Conservation (phyloP, 2,888 invertebrate species). For the Ommatoiulus sabulosus region DNA sequence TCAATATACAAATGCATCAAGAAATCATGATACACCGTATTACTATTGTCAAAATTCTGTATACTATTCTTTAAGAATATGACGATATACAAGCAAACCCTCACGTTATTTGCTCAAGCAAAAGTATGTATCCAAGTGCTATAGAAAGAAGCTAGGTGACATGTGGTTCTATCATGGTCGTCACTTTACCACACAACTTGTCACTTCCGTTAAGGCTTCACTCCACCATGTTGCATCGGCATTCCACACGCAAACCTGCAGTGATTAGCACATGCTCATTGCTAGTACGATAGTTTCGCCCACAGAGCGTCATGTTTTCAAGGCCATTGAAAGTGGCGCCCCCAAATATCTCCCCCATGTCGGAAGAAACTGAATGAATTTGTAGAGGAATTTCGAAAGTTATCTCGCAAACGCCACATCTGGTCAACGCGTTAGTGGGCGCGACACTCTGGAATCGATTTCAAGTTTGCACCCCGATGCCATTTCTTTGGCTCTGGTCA, state of each 20-base stretch:
- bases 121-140: no score
- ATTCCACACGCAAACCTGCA: not conserved
- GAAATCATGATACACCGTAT: no score
- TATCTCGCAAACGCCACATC: slow-evolving; percentile 1
- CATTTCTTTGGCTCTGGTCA: not conserved
- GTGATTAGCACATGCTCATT: no score
- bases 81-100: no score
- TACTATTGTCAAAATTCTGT: no score
- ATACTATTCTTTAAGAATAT: no score
- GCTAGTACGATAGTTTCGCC: no score
- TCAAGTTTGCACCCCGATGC: not conserved
- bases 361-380: not conserved
- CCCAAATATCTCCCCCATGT: not conserved
- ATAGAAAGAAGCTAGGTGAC: no score
- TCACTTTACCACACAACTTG: not conserved
- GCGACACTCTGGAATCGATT: slow-evolving; percentile 21
- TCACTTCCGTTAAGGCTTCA: not conserved
- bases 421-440: slow-evolving; percentile 13
- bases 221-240: not conserved
- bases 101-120: no score
- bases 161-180: not conserved
- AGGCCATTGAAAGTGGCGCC: not conserved
- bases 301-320: no score
- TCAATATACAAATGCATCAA: no score
- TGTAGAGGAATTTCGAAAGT: not conserved